Percentiles rank a stretch among this genome's conserved stretches.
Evolutionary conservation across 2,888 invertebrate species (phyloP).

Genomic region (Drosophila mulleri): DNA sequence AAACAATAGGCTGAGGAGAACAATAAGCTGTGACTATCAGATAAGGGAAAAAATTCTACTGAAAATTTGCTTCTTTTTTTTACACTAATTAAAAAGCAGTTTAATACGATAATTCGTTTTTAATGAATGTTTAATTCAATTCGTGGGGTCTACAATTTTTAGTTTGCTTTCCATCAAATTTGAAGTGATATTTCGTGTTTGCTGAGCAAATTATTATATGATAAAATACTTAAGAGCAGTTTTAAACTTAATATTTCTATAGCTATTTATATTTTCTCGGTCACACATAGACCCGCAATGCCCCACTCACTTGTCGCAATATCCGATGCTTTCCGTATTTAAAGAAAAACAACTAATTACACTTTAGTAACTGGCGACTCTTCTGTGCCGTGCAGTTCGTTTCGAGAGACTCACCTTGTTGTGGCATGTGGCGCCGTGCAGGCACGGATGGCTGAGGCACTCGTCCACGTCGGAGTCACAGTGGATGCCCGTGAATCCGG

Average conservation of each 20-base stretch:
- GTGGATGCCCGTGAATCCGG: conserved; percentile 94
- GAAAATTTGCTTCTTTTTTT: background rate
- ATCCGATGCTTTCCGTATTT: conserved; percentile 85
- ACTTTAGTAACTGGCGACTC: conserved; percentile 73
- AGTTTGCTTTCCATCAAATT: background rate
- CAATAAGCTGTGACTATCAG: background rate
- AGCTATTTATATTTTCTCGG: background rate
- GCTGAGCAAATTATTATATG: background rate
- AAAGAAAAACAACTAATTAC: conserved; percentile 85
- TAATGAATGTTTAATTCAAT: background rate
- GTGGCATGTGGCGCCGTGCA: conserved; percentile 92
- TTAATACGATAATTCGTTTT: background rate
- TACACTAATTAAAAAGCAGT: background rate
- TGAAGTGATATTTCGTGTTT: background rate
- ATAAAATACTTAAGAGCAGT: background rate
- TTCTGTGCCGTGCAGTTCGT: conserved; percentile 1
- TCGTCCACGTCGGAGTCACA: conserved; percentile 95
- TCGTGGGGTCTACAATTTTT: background rate
- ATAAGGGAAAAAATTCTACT: background rate
- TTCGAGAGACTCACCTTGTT: conserved; percentile 86
- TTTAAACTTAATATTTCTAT: background rate
- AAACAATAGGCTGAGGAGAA: background rate
- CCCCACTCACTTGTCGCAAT: conserved; percentile 84
- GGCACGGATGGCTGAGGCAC: conserved; percentile 93
- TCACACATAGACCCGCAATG: background rate